These are phyloP conservation scores for Cataglyphis cursor DNA, from an alignment of 2,888 invertebrate species.

Conservation along the genomic window DNA sequence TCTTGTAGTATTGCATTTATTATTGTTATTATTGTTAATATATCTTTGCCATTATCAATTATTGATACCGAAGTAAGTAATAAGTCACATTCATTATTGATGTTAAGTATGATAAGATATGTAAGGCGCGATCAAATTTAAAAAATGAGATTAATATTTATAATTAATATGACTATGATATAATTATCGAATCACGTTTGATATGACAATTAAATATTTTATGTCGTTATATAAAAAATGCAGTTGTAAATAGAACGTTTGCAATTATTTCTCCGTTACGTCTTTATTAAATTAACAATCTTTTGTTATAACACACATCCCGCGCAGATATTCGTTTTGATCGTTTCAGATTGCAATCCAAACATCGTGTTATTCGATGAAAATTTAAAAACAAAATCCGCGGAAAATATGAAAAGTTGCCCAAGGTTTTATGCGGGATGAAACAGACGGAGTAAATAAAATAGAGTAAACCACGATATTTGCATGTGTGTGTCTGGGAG, in stretches of 20 bases:
- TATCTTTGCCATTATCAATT: background rate
- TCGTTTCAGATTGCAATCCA: background rate
- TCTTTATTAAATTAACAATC: background rate
- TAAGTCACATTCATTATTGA: background rate
- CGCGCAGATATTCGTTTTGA: background rate
- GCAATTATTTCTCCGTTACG: background rate
- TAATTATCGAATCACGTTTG: background rate
- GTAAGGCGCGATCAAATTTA: background rate
- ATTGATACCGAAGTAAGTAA: background rate
- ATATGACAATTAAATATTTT: background rate
- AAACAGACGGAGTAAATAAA: slow-evolving; percentile 39
- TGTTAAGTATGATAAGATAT: background rate
- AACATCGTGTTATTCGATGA: slow-evolving; percentile 7
- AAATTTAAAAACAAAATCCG: slow-evolving; percentile 29
- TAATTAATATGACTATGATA: background rate
- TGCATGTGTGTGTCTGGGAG: slow-evolving; percentile 5
- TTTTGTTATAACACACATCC: background rate
- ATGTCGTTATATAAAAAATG: background rate
- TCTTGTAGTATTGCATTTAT: slow-evolving; percentile 25
- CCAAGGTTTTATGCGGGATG: slow-evolving; percentile 34
- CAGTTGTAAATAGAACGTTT: background rate
- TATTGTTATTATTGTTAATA: background rate
- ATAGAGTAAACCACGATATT: slow-evolving; percentile 45
- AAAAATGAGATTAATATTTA: slow-evolving; percentile 1
- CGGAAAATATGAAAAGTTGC: slow-evolving; percentile 11